phyloP scores from a whole-genome alignment of 2,888 invertebrate species.

The Ectobius pallidus region DNA sequence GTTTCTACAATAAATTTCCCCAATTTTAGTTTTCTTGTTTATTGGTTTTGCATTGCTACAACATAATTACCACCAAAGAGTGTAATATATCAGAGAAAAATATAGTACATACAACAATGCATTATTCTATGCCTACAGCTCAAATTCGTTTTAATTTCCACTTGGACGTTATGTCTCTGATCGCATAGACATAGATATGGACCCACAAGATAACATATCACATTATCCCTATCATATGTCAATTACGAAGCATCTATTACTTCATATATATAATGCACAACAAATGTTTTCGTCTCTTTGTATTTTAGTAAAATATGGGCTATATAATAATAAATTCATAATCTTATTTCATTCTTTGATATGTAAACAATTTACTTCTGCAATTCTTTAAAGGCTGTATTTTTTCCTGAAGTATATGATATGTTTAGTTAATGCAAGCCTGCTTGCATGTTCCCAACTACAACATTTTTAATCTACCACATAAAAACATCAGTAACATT shows the following conservation, averaged over 20 bases:
- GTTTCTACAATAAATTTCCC: not conserved
- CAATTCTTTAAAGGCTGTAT: conserved; percentile 11
- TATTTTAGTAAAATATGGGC: not conserved
- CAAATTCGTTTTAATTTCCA: not conserved
- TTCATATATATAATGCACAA: not conserved
- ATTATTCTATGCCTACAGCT: conserved; percentile 6
- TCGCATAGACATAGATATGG: not conserved
- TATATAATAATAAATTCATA: not conserved
- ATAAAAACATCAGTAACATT: no score
- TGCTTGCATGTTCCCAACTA: conserved; percentile 15
- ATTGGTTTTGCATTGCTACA: conserved; percentile 4
- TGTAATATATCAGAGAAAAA: conserved; percentile 3
- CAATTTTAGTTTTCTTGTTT: not conserved
- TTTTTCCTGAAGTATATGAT: conserved; percentile 34
- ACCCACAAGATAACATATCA: not conserved
- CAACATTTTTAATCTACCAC: conserved; percentile 3
- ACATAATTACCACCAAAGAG: conserved; percentile 1
- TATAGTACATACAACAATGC: conserved; percentile 21
- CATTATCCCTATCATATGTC: not conserved
- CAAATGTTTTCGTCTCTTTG: not conserved
- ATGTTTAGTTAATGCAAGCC: conserved; percentile 34
- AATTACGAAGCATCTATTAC: not conserved
- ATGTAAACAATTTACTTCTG: not conserved
- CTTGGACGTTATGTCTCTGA: not conserved
- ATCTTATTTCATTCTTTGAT: not conserved